A percentile compares a stretch with the other conserved stretches of the same genome.
Conservation (phyloP, 2,113 vertebrate species). For the Struthio camelus region DNA sequence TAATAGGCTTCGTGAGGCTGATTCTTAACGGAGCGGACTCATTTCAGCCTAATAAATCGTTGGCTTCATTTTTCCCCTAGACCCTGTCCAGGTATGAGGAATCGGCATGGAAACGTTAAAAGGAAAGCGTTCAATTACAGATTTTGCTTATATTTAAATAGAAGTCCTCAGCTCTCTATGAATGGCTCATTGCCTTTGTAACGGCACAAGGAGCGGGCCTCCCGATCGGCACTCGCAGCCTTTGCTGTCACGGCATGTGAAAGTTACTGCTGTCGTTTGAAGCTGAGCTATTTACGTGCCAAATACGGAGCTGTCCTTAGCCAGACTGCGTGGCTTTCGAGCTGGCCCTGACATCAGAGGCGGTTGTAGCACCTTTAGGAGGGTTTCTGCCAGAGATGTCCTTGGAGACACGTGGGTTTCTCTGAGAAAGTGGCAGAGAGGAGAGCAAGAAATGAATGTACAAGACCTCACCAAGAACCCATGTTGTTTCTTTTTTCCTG, state of each 20-base stretch:
- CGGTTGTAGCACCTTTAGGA: neutral
- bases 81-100: rapidly evolving
- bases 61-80: neutral
- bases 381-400: neutral
- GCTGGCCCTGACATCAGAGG: neutral
- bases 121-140: neutral
- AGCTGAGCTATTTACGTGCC: neutral
- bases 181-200: neutral
- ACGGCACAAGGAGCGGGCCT: neutral
- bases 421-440: neutral
- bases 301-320: neutral
- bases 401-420: neutral
- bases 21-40: neutral
- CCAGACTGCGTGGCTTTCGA: too few relatives aligned
- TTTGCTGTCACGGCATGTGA: neutral
- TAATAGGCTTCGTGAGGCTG: neutral
- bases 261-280: neutral
- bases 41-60: neutral
- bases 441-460: rapidly evolving
- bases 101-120: neutral
- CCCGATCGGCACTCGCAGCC: neutral
- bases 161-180: neutral
- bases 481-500: neutral
- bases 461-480: neutral
- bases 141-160: neutral